Base-by-base conservation (phyloP, 2,888 invertebrate species). In the Phragmatobia fuliginosa region DNA sequence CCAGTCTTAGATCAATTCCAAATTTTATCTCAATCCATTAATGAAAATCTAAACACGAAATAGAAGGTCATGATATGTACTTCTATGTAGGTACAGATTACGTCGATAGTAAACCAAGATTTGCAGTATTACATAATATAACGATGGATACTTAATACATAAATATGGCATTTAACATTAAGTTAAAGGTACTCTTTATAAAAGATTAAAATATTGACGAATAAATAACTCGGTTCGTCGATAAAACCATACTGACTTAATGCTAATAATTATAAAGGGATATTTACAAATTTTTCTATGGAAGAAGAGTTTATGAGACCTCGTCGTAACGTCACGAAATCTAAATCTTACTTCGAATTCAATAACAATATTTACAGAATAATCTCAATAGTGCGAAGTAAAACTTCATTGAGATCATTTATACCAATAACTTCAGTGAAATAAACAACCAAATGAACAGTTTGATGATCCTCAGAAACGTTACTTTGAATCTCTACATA, bases 201-300 rank as follows among this genome's bases (percentile, higher is more conserved):
- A 92, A 93, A 91, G 92, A 92, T 92, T 92, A 92, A 91, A 88
- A 93, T 91, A 91, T 89, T 90, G 93, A 92, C 92, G 92, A 91
- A 93, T 92, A 91, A 93, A 92, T 93, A 89, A 93, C 86, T 88
- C 85, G 88, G 88, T 92, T 94, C 93, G 92, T 91, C 93, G 90
- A 90, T 91, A 90, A 91, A 93, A 91, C 89, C 86, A 88, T 89
- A 87, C 85, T 89, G 87, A 87, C 91, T 92, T 80, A 80, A 71
- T 56, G 45, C 78, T 82, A 87, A 91, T 83, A 80, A 80, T 81
- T 74, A 91, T 90, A 91, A 92, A 91, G 90, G 88, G 91, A 91
- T 95, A 95, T 95, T 92, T 95, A 95, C 95, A 95, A 94, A 94
- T 95, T 95, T 95, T 88, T 90, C 95, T 95, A 95, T 95, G 94